Evolutionary conservation across 2,797 vertebrate species (phyloP).

Genomic region (Chelon labrosus): DNA sequence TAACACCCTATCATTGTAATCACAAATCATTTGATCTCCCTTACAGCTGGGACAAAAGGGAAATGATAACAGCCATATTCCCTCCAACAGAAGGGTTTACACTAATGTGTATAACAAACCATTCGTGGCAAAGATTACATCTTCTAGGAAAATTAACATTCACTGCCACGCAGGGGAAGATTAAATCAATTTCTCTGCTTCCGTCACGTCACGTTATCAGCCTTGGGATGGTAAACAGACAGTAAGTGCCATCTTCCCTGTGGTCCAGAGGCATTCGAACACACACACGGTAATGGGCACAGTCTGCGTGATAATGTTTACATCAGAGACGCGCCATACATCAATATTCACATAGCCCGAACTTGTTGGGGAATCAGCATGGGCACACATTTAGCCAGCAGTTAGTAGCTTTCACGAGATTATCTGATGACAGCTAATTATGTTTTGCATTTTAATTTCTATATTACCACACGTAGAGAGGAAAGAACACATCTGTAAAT

Average conservation of each 20-base stretch:
- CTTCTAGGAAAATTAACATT: constrained; percentile 82
- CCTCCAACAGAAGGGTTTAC: constrained; percentile 67
- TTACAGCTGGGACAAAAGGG: constrained; percentile 78
- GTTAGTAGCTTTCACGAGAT: constrained; percentile 54
- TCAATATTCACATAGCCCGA: constrained; percentile 61
- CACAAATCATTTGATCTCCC: constrained; percentile 79
- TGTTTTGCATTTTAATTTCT: constrained; percentile 30
- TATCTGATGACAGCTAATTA: constrained; percentile 37
- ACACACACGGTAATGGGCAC: constrained; percentile 64
- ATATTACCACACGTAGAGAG: constrained; percentile 7
- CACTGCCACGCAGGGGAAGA: constrained; percentile 70
- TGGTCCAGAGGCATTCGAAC: constrained; percentile 66
- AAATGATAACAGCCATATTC: constrained; percentile 67
- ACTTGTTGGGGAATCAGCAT: constrained; percentile 55
- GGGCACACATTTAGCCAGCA: constrained; percentile 46
- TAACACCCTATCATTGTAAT: constrained; percentile 71
- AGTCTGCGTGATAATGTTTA: constrained; percentile 65
- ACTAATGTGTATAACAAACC: constrained; percentile 74
- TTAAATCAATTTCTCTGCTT: constrained; percentile 82
- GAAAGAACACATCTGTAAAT: not conserved
- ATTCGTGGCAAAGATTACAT: constrained; percentile 76
- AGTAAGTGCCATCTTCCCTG: constrained; percentile 75
- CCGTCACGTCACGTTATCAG: constrained; percentile 79
- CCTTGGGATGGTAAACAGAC: constrained; percentile 77
- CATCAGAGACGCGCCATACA: constrained; percentile 50